These are phyloP conservation scores for Sphenopsis melanotis DNA, from an alignment of 2,797 vertebrate species.

Conservation along the genomic window DNA sequence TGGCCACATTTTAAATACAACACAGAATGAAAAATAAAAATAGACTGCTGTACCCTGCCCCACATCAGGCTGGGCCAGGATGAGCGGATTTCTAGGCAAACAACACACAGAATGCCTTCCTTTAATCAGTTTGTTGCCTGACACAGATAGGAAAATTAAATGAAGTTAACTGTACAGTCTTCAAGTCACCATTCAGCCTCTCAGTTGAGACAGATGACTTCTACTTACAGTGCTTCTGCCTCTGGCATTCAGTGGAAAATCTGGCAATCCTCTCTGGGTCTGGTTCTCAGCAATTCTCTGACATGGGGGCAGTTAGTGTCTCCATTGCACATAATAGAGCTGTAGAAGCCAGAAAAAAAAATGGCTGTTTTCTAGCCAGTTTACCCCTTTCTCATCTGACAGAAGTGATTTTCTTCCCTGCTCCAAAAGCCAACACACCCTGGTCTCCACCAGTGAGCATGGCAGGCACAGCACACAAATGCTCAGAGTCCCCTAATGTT, in stretches of 20 bases:
- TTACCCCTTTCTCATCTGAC: background rate
- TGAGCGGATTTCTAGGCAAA: background rate
- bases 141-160: background rate
- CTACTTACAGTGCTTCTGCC: slow-evolving; percentile 19
- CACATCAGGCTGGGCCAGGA: background rate
- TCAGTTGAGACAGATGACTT: slow-evolving; percentile 23
- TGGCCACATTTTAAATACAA: background rate
- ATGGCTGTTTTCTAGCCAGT: background rate
- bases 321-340: background rate
- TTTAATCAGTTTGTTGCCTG: background rate
- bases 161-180: background rate
- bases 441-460: background rate
- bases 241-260: slow-evolving; percentile 15
- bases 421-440: background rate
- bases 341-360: background rate
- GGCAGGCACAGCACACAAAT: background rate
- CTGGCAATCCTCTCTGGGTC: slow-evolving; percentile 33
- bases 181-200: slow-evolving; percentile 4
- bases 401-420: background rate
- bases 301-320: background rate
- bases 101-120: background rate
- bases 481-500: background rate
- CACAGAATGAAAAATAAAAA: background rate
- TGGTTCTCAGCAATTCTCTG: slow-evolving; percentile 36
- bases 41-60: background rate